A percentile compares a stretch with the other conserved stretches of the same genome.
phyloP scores from a whole-genome alignment of 1,140 invertebrate genomes.

The Lethrus apterus region DNA sequence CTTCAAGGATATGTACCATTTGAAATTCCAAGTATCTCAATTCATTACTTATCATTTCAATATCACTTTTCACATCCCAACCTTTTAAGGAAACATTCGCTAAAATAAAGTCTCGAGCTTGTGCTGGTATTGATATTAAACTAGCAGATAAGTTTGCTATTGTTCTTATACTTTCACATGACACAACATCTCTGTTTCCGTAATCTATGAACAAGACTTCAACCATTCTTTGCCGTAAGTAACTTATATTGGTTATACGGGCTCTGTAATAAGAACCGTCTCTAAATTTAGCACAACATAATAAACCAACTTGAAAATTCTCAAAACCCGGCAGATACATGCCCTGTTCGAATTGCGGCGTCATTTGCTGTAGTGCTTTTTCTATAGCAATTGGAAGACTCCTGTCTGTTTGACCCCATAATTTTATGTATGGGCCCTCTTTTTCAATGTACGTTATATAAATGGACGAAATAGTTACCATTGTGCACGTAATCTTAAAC shows the following conservation, averaged over 20 bases:
- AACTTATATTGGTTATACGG: conserved; percentile 45
- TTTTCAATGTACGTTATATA: conserved; percentile 56
- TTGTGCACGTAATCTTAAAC: conserved; percentile 2
- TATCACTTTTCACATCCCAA: conserved; percentile 44
- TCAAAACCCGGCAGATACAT: conserved; percentile 35
- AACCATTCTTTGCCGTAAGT: conserved; percentile 43
- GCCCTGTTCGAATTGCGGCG: conserved; percentile 44
- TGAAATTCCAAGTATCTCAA: conserved; percentile 47
- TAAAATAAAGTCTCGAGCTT: conserved; percentile 52
- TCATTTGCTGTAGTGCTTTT: conserved; percentile 43
- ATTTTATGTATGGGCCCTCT: conserved; percentile 55
- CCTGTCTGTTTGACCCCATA: conserved; percentile 55
- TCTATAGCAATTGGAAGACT: conserved; percentile 48
- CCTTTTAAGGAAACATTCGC: conserved; percentile 42
- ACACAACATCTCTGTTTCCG: conserved; percentile 55
- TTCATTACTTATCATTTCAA: conserved; percentile 37
- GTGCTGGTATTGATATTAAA: conserved; percentile 45
- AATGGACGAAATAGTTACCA: conserved; percentile 15
- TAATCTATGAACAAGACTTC: conserved; percentile 63
- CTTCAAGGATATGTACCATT: conserved; percentile 38
- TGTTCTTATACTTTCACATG: conserved; percentile 47
- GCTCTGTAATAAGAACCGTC: conserved; percentile 57
- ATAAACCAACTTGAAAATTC: conserved; percentile 42
- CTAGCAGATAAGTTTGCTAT: conserved; percentile 45
- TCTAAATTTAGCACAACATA: conserved; percentile 58